Evolutionary conservation across 2,113 vertebrate genomes (phyloP).

Genomic region (Myrmecophaga tridactyla): DNA sequence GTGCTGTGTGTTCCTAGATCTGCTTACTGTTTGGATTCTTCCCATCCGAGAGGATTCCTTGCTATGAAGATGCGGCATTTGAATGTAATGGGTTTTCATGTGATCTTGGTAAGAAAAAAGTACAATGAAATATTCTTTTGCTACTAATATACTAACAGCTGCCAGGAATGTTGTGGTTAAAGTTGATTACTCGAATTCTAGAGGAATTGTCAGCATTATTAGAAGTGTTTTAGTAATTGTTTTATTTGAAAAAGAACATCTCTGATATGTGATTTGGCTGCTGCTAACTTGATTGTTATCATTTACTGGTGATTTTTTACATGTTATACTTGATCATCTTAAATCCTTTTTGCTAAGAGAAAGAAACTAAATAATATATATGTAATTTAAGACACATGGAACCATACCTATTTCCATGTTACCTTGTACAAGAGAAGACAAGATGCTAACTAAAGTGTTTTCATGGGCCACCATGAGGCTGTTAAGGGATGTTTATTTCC

Average conservation of each 20-base stretch:
- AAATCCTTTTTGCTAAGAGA: conserved; percentile 9
- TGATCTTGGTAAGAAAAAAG: conserved; percentile 88
- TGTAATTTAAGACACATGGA: neutral
- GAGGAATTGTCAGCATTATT: neutral
- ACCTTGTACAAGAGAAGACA: neutral
- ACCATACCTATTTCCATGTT: neutral
- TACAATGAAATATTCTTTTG: neutral
- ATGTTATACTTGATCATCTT: neutral
- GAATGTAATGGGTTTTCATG: conserved; percentile 87
- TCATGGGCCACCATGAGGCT: neutral
- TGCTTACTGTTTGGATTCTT: conserved; percentile 86
- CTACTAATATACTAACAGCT: neutral
- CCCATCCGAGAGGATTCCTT: conserved; percentile 84
- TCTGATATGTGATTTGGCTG: neutral
- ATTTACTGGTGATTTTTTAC: conserved; percentile 10
- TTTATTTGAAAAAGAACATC: conserved; percentile 30
- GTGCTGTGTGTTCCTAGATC: conserved; percentile 83
- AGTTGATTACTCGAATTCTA: neutral
- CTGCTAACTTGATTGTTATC: neutral
- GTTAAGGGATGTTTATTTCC: neutral
- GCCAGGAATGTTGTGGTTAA: neutral
- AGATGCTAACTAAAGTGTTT: neutral
- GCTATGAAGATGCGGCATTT: conserved; percentile 91
- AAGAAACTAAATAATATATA: conserved; percentile 3
- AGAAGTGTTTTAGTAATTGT: neutral